Evolutionary conservation across 2,888 invertebrate species (phyloP), one percentile per base, ranked within the genome.

Genomic region (Dryadula phaetusa): DNA sequence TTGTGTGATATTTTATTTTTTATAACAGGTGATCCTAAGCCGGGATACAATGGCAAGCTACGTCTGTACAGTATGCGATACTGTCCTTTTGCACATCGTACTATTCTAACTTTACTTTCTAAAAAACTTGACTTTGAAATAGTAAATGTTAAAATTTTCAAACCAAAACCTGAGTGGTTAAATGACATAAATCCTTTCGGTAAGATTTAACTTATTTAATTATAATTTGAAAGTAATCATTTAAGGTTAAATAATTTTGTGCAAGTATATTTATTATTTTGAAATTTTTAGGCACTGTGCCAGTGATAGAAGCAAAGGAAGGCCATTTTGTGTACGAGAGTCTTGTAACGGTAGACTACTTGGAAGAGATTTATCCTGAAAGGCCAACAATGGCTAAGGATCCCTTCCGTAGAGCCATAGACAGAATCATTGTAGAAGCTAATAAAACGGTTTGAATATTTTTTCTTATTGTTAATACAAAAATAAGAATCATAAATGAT

Each of bases 151-250:
- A 52, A 52, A 52, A 52, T 52, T 28, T 28, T 52, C 4, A 32
- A 94, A 96, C 84, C 85, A 53, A 97, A 97, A 81, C 97, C 97
- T 0, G 96, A 97, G 73, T 98, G 98, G 98, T 90, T 95, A 80
- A 52, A 10, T 4, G 52, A 28, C 4, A 16, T 52, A 1, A 52
- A 52, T 8, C 52, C 52, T 52, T 52, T 52, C 28, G 52, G 52
- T 52, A 52, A 28, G 28, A 25, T 49, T n/a, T n/a, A n/a, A n/a
- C n/a, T n/a, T n/a, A n/a, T n/a, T n/a, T n/a, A n/a, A n/a, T n/a
- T n/a, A n/a, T n/a, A n/a, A n/a, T n/a, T n/a, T n/a, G n/a, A n/a
- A n/a, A n/a, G n/a, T n/a, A n/a, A n/a, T n/a, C n/a, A n/a, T n/a
- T n/a, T n/a, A n/a, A n/a, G n/a, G n/a, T n/a, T n/a, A n/a, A n/a